Percentiles rank a stretch among this genome's conserved stretches.
Conservation (phyloP, 2,888 invertebrate species). For the Macrophya annulata region DNA sequence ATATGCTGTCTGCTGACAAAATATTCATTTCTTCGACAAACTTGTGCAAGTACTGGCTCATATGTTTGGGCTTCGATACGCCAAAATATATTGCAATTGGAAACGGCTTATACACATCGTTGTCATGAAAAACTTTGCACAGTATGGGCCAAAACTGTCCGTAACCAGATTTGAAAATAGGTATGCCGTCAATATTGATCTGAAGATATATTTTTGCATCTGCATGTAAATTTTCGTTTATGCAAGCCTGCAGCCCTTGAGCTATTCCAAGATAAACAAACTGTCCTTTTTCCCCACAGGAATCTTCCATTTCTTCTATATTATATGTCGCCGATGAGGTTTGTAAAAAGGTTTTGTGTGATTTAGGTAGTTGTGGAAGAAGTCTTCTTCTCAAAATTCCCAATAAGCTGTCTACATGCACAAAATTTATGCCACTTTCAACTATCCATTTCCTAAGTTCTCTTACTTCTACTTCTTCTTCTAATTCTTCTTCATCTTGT, state of each 20-base stretch:
- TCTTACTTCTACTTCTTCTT: not conserved
- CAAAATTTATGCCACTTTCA: conserved; percentile 48
- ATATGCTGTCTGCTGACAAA: conserved; percentile 56
- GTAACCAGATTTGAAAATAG: conserved; percentile 58
- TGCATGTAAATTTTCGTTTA: conserved; percentile 30
- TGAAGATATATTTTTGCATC: not conserved
- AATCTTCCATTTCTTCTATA: conserved; percentile 47
- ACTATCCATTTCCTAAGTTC: conserved; percentile 56
- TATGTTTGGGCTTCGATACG: conserved; percentile 57
- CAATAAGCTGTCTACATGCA: conserved; percentile 56
- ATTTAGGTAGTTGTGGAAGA: conserved; percentile 57
- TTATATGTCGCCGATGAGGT: conserved; percentile 43
- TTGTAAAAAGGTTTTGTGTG: conserved; percentile 58
- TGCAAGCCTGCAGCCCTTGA: conserved; percentile 14
- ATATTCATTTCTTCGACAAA: conserved; percentile 60
- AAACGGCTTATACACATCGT: conserved; percentile 62
- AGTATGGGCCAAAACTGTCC: conserved; percentile 61
- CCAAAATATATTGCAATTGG: conserved; percentile 60
- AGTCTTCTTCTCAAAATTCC: conserved; percentile 53
- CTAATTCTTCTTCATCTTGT: not conserved
- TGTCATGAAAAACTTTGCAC: conserved; percentile 57
- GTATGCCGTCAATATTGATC: conserved; percentile 60
- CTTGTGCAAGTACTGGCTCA: conserved; percentile 57
- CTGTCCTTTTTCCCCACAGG: conserved; percentile 47
- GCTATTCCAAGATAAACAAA: conserved; percentile 55